Base-by-base conservation (phyloP, 1,140 invertebrate genomes). In the Drosophila pruinosa region DNA sequence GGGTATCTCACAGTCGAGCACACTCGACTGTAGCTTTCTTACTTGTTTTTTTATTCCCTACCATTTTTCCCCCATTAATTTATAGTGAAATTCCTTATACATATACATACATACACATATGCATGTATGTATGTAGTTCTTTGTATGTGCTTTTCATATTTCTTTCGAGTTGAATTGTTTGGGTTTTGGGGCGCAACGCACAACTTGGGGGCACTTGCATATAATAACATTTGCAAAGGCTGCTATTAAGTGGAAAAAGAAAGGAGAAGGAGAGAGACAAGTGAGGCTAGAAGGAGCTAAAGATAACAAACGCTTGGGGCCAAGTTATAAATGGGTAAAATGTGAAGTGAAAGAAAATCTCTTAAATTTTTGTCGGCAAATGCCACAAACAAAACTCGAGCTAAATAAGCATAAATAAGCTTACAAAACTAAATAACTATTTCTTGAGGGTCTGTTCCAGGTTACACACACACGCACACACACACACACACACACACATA, bases 151-250 rank as follows among this genome's bases (percentile, higher is more conserved):
- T n/a, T n/a, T 47, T 15, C n/a, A 24, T 47, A 26, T 47, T 47
- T 47, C 5, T 7, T 14, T 14, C 43, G 43, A 47, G 47, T 28
- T 34, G 39, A 43, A 57, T n/a, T n/a, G n/a, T n/a, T n/a, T n/a
- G n/a, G 45, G 38, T 17, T 41, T 19, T n/a, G 14, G n/a, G n/a
- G n/a, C n/a, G 10, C 28, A n/a, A 10, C n/a, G 28, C 6, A 31
- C n/a, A 47, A 48, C 15, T 28, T 6, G 38, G 6, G 7, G 10
- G 53, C 63, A 67, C 69, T 67, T 59, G 53, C 69, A 67, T 67
- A 50, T 50, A 64, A 70, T 50, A 70, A 70, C 34, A 72, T 72
- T 64, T 71, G 34, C 54, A 22, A 38, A 70, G 54, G 39, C 41
- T 43, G 21, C 47, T 12, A 21, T 26, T 38, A 64, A 52, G 62